Percentiles rank a stretch among this genome's conserved stretches.
Conservation (phyloP, 2,797 vertebrate species). For the Numenius phaeopus region DNA sequence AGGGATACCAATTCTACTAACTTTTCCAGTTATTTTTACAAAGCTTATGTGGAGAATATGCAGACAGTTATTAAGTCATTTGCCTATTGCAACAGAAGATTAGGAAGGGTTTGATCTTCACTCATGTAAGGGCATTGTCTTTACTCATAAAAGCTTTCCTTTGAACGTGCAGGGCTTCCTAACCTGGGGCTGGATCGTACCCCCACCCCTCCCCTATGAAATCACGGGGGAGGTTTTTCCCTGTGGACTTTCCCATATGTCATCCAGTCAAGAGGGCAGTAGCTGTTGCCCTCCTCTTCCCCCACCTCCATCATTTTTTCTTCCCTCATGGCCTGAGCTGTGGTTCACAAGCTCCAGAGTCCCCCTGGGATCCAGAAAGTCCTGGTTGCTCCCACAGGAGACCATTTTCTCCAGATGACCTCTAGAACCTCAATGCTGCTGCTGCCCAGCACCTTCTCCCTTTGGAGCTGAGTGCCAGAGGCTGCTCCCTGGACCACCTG, state of each 20-base stretch:
- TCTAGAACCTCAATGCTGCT: neutral
- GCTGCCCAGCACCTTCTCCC: neutral
- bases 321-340: neutral
- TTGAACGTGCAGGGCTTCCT: constrained; percentile 25
- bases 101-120: constrained; percentile 71
- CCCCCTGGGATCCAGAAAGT: neutral
- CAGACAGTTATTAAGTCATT: constrained; percentile 25
- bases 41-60: neutral
- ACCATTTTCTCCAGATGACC: neutral
- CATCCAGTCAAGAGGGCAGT: neutral
- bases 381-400: neutral
- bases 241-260: neutral
- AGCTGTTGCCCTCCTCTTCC: neutral
- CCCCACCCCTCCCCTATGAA: neutral
- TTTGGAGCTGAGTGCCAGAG: neutral
- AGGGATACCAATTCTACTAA: neutral
- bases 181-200: neutral
- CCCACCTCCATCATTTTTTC: accelerated
- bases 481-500: neutral
- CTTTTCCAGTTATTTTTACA: neutral
- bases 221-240: neutral
- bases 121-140: neutral
- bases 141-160: constrained; percentile 49
- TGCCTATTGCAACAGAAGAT: constrained; percentile 57
- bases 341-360: neutral